Evolutionary conservation across 2,797 vertebrate species (phyloP).

Genomic region (Betta splendens): DNA sequence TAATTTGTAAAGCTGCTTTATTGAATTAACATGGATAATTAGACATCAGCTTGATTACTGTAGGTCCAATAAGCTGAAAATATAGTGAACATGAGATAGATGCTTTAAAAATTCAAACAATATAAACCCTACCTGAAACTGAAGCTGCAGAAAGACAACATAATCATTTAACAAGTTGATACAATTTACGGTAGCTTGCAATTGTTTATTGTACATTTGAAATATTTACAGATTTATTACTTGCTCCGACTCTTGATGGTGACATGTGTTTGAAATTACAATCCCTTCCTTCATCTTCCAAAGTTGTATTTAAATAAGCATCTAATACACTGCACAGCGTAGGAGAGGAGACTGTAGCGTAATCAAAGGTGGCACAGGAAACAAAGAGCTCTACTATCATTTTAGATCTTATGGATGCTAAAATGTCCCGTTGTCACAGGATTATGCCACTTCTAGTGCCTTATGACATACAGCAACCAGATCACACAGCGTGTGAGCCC

Average conservation of each 20-base stretch:
- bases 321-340: slow-evolving; percentile 11
- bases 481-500: slow-evolving; percentile 1
- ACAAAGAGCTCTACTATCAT: background rate
- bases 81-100: background rate
- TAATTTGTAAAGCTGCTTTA: slow-evolving; percentile 7
- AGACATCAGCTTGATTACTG: background rate
- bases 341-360: slow-evolving; percentile 5
- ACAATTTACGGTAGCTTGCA: slow-evolving; percentile 24
- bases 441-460: background rate
- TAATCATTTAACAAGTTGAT: slow-evolving; percentile 25
- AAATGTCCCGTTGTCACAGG: background rate
- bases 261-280: slow-evolving; percentile 24
- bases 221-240: slow-evolving; percentile 69
- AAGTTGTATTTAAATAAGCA: slow-evolving; percentile 11
- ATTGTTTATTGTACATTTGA: slow-evolving; percentile 59
- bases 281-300: slow-evolving; percentile 15
- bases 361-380: slow-evolving; percentile 1
- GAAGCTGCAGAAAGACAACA: slow-evolving; percentile 52
- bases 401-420: slow-evolving; percentile 2
- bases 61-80: slow-evolving; percentile 1
- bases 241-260: slow-evolving; percentile 9
- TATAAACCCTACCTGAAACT: slow-evolving; percentile 11
- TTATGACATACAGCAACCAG: slow-evolving; percentile 15
- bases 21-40: slow-evolving; percentile 6
- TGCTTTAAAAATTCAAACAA: slow-evolving; percentile 3